Evolutionary conservation across 2,888 invertebrate species (phyloP), one percentile per base, ranked within the genome.

Genomic region (Meliscaeva auricollis): DNA sequence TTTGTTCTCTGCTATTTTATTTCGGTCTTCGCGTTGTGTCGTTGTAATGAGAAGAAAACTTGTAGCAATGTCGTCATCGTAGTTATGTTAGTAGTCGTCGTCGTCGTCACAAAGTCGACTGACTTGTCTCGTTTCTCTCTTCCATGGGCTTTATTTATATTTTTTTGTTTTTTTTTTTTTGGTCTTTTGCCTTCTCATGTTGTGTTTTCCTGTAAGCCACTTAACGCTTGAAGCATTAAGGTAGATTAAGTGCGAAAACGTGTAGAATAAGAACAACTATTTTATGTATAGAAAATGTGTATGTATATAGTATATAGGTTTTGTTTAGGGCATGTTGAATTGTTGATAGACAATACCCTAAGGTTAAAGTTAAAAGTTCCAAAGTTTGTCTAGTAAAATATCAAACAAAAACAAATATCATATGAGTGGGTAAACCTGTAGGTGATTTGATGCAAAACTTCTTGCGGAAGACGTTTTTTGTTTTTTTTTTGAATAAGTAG

Each of bases 211-310:
- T 58, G 26, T 74, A 84, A 84, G 78, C 83, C 83, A 84, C 83
- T 84, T 74, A 84, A 84, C 78, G 83, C 83, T 62, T 70, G 44
- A 30, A 38, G 78, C 78, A 84, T 83, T 83, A 84, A 70, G 50
- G 26, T 75, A 44, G 78, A 78, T 84, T 82, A 75, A 84, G 78
- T 84, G 83, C 69, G 78, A 83, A 83, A 83, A 84, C 78, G 78
- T 84, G 78, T 79, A 84, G 70, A 75, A 72, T 35, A 66, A 69
- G 48, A 52, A 77, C 52, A 52, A 77, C 52, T 62, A 77, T 58
- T 30, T 58, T 20, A 54, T 54, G 30, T 56, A 32, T 8, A 32
- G 3, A 26, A 17, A 35, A 20, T 64, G 20, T 35, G 20, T 66
- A n/a, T n/a, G n/a, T n/a, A n/a, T n/a, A n/a, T n/a, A n/a, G n/a